Conservation (phyloP, 2,797 vertebrate genomes). For the Echeneis naucrates region DNA sequence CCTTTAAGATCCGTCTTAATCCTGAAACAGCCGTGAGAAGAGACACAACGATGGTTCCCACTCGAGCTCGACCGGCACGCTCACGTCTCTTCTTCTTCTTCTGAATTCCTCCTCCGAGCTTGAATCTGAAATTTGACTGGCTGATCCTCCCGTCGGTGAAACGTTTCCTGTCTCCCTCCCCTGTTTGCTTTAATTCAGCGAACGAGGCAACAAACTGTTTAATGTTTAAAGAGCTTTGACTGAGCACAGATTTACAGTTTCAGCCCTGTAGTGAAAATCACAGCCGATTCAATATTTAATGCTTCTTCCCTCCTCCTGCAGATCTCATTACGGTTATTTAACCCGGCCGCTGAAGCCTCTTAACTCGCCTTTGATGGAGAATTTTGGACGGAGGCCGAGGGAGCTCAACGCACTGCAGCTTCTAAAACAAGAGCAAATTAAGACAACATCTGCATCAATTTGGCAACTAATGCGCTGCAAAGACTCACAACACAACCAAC, state of each 20-base stretch:
- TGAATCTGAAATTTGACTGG: slow-evolving; percentile 14
- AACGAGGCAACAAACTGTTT: slow-evolving; percentile 27
- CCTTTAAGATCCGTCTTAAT: too few species aligned
- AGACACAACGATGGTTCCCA: too few species aligned
- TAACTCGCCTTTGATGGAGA: background rate
- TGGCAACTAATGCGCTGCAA: too few species aligned
- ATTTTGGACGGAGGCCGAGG: background rate
- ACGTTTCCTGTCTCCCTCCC: slow-evolving; percentile 15
- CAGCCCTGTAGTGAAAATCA: slow-evolving; percentile 47
- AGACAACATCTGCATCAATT: too few species aligned
- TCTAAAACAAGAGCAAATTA: too few species aligned
- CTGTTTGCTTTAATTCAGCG: slow-evolving; percentile 25
- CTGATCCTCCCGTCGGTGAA: slow-evolving; percentile 18
- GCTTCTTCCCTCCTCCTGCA: slow-evolving; percentile 51
- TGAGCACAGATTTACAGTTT: slow-evolving; percentile 52
- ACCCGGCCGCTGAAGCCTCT: background rate
- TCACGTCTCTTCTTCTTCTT: background rate
- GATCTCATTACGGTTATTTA: slow-evolving; percentile 2
- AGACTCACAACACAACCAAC: too few species aligned
- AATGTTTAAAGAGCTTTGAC: slow-evolving; percentile 46
- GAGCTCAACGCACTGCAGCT: too few species aligned
- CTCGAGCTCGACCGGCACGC: background rate
- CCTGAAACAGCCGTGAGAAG: too few species aligned
- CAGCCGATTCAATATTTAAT: slow-evolving; percentile 61
- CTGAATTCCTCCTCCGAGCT: slow-evolving; percentile 6